Evolutionary conservation across 1,140 invertebrate species (phyloP), one percentile per base, ranked within the genome.

Genomic region (Hylaeus volcanicus): DNA sequence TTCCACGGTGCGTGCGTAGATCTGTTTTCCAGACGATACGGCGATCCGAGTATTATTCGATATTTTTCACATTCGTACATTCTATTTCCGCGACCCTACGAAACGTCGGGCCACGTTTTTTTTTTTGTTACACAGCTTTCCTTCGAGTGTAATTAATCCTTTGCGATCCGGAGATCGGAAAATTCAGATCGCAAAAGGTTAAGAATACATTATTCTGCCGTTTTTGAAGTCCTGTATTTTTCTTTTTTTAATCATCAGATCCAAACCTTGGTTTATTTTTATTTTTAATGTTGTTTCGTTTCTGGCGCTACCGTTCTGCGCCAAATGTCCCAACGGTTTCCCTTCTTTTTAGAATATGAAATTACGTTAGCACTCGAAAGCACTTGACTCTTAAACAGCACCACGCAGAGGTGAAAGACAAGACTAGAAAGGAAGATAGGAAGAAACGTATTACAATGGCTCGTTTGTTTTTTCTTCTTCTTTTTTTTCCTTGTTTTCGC

Each of bases 371-470:
- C 76, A 81, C 73, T 68, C 64, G 9, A 58, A 41, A 87, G 74
- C 71, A 77, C 65, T 73, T 72, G 74, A 68, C 76, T 75, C 76
- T 83, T 61, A 53, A 86, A 87, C 81, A 87, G 84, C 85, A 86
- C 81, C 81, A 86, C 69, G 58, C 64, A 78, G 61, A 86, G 84
- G 74, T 80, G 66, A 86, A 87, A 87, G 81, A 83, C 53, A 71
- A 86, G 85, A 86, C 84, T 87, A 86, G 85, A 87, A 83, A 79
- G 76, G 70, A 86, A 86, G 74, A 74, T 73, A 86, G 74, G 74
- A 86, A 73, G 76, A 86, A 85, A 86, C 58, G 15, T 79, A 64
- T 26, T 75, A 64, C 12, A 12, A 26, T 26, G 26, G 37, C 12
- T 64, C 6, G 55, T 63, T 60, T 55, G 63, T 72, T 45, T 79